phyloP scores from a whole-genome alignment of 2,797 vertebrate genomes.

The Dallia pectoralis region DNA sequence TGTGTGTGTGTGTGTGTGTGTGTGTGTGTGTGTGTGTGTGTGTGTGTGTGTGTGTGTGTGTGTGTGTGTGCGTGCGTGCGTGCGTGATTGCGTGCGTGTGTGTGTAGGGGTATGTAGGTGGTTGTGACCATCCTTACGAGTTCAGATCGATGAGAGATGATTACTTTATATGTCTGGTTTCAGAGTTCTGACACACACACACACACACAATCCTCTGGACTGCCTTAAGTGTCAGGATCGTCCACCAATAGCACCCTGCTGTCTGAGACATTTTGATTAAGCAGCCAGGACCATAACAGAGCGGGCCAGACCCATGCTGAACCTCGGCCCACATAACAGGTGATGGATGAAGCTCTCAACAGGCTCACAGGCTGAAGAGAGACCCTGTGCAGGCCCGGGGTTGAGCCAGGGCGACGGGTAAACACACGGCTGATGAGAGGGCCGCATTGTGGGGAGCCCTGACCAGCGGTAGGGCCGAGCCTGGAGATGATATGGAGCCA shows the following conservation, averaged over 20 bases:
- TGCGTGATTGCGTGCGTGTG: slow-evolving; percentile 7
- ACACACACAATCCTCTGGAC: slow-evolving; percentile 22
- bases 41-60: slow-evolving; percentile 6
- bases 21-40: slow-evolving; percentile 1
- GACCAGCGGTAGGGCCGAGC: slow-evolving; percentile 57
- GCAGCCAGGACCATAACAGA: slow-evolving; percentile 18
- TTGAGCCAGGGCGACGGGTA: slow-evolving; percentile 68
- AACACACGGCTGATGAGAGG: slow-evolving; percentile 67
- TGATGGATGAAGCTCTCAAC: slow-evolving; percentile 67
- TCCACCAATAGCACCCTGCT: not conserved
- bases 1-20: slow-evolving; percentile 10
- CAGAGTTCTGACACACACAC: slow-evolving; percentile 41
- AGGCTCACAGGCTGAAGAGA: slow-evolving; percentile 69
- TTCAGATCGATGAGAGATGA: slow-evolving; percentile 33
- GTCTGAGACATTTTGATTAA: slow-evolving; percentile 13
- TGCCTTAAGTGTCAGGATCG: not conserved
- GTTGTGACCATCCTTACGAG: slow-evolving; percentile 33
- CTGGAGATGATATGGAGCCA: slow-evolving; percentile 61
- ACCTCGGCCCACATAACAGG: slow-evolving; percentile 38
- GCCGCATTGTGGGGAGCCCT: slow-evolving; percentile 56
- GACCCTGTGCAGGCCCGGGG: slow-evolving; percentile 65
- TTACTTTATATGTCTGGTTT: slow-evolving; percentile 47
- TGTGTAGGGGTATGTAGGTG: slow-evolving; percentile 27
- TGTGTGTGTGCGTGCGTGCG: not conserved
- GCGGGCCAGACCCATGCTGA: slow-evolving; percentile 1